These are phyloP conservation scores for Equus przewalskii DNA, from an alignment of 2,113 vertebrate genomes.

Conservation along the genomic window DNA sequence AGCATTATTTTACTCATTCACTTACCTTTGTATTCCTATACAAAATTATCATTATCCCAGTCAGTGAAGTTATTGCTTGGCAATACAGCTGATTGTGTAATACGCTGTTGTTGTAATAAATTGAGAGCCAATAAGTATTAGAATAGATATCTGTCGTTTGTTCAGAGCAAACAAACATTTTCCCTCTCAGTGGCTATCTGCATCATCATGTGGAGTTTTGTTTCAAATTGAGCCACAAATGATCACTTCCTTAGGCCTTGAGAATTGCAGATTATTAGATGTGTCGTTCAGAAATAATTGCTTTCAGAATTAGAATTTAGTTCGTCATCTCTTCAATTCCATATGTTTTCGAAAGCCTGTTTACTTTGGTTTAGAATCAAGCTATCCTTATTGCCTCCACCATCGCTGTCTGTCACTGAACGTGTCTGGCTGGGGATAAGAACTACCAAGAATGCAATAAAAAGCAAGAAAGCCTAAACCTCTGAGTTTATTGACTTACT, in stretches of 20 bases:
- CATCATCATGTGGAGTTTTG: slow-evolving; percentile 36
- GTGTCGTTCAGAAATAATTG: slow-evolving; percentile 83
- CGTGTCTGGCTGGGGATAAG: slow-evolving; percentile 59
- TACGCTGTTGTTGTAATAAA: slow-evolving; percentile 69
- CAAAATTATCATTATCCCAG: slow-evolving; percentile 36
- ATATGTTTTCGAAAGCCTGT: slow-evolving; percentile 77
- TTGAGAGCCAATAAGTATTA: slow-evolving; percentile 70
- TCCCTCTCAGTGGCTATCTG: background rate
- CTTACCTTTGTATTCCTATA: slow-evolving; percentile 59
- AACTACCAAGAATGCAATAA: slow-evolving; percentile 58
- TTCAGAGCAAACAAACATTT: slow-evolving; percentile 24
- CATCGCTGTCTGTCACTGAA: slow-evolving; percentile 65
- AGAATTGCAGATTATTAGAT: slow-evolving; percentile 80
- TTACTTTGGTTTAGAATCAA: slow-evolving; percentile 84
- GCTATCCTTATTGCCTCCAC: slow-evolving; percentile 77
- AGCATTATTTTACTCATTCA: slow-evolving; percentile 42
- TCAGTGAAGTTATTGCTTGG: slow-evolving; percentile 3
- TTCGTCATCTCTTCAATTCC: slow-evolving; percentile 69
- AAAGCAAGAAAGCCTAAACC: slow-evolving; percentile 41
- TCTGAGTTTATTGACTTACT: slow-evolving; percentile 34
- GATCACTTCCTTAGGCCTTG: slow-evolving; percentile 38
- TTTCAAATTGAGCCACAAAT: slow-evolving; percentile 74
- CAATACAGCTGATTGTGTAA: slow-evolving; percentile 75
- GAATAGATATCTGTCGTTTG: slow-evolving; percentile 56
- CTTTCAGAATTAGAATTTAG: slow-evolving; percentile 74